Evolutionary conservation across 2,113 vertebrate genomes (phyloP).

Genomic region (Melanocharis versteri): DNA sequence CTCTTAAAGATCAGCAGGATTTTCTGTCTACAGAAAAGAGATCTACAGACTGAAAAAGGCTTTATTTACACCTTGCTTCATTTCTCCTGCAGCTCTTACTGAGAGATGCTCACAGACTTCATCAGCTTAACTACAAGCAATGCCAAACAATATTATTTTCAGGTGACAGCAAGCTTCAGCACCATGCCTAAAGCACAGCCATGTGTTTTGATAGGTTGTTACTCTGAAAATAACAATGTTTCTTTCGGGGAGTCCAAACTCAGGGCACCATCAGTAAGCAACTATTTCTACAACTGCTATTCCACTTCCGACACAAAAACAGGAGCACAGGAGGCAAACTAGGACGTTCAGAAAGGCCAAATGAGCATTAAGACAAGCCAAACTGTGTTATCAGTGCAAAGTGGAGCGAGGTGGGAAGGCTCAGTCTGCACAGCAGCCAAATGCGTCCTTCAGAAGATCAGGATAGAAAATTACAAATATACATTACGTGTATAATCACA

Average conservation of each 20-base stretch:
- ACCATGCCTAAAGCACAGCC: background rate
- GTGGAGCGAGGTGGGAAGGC: background rate
- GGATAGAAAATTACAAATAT: background rate
- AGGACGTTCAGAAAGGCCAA: background rate
- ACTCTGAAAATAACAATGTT: background rate
- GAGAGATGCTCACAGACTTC: background rate
- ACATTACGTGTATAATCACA: background rate
- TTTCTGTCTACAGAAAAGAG: background rate
- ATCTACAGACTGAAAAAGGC: background rate
- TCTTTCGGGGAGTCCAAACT: background rate
- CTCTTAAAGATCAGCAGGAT: background rate
- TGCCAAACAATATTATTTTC: background rate
- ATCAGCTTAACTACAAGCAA: background rate
- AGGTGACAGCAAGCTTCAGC: background rate
- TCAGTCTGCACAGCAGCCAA: background rate
- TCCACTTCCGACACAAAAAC: accelerated
- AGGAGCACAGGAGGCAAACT: background rate
- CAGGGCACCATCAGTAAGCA: background rate
- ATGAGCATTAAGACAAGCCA: background rate
- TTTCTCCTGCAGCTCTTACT: background rate
- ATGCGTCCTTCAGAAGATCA: background rate
- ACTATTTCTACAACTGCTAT: background rate
- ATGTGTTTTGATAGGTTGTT: background rate
- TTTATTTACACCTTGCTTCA: background rate
- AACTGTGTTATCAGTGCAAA: background rate